A percentile compares a stretch with the other conserved stretches of the same genome.
Evolutionary conservation across 2,113 vertebrate species (phyloP).

Genomic region (Eolophus roseicapilla): DNA sequence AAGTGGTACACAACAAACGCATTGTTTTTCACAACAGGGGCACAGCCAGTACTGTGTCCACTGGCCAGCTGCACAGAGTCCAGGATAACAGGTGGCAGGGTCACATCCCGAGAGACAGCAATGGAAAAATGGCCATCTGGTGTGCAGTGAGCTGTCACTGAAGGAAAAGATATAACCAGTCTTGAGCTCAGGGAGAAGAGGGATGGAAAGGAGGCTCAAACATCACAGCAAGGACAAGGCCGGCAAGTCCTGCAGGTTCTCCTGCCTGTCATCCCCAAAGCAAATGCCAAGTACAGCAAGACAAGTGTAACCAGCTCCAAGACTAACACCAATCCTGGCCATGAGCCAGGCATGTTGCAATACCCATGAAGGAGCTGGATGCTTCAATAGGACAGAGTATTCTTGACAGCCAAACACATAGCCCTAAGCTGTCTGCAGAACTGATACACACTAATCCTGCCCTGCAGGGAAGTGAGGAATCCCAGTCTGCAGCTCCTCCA

Average conservation of each 20-base stretch:
- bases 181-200: background rate
- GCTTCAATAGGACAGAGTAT: background rate
- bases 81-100: constrained; percentile 31
- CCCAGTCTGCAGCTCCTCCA: background rate
- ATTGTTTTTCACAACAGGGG: constrained; percentile 19
- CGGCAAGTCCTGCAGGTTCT: background rate
- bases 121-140: constrained; percentile 51
- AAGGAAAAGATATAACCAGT: background rate
- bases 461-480: background rate
- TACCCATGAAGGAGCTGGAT: background rate
- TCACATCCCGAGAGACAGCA: constrained; percentile 35
- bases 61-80: constrained; percentile 48
- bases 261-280: background rate
- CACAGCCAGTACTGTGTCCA: background rate
- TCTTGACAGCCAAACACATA: background rate
- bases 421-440: background rate
- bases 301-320: background rate
- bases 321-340: rapidly evolving
- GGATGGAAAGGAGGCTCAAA: background rate
- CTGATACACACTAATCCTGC: background rate
- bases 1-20: constrained; percentile 63
- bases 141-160: constrained; percentile 67
- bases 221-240: background rate
- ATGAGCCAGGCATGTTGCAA: background rate
- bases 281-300: background rate